Percentiles rank a stretch among this genome's conserved stretches.
Conservation (phyloP, 2,888 invertebrate genomes). For the Agonum fuliginosum region DNA sequence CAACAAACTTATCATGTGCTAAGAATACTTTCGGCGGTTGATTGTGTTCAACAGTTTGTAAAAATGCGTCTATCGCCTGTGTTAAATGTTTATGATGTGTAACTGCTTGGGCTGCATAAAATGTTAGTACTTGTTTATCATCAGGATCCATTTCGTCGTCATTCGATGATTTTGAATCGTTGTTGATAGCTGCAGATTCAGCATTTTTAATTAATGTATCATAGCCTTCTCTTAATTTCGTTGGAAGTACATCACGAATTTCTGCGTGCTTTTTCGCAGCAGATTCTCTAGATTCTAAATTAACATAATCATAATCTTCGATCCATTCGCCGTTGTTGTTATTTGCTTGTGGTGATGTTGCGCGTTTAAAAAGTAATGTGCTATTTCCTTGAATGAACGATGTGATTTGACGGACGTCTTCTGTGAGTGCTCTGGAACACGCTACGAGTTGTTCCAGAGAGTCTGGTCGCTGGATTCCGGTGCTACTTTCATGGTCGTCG, state of each 20-base stretch:
- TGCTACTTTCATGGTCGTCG: constrained; percentile 69
- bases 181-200: constrained; percentile 78
- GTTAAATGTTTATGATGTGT: constrained; percentile 90
- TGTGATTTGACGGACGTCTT: constrained; percentile 91
- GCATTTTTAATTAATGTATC: constrained; percentile 85
- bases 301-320: constrained; percentile 95
- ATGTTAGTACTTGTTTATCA: constrained; percentile 88
- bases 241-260: constrained; percentile 82
- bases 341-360: constrained; percentile 68
- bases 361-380: constrained; percentile 84
- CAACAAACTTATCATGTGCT: constrained; percentile 95
- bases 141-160: constrained; percentile 78
- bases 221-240: constrained; percentile 84
- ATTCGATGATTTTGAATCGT: constrained; percentile 74
- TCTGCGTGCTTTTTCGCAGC: constrained; percentile 83
- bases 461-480: constrained; percentile 77
- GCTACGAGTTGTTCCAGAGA: constrained; percentile 92
- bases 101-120: constrained; percentile 91
- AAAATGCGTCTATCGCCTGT: constrained; percentile 93
- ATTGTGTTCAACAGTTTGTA: constrained; percentile 92
- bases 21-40: constrained; percentile 95
- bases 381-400: constrained; percentile 94
- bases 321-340: constrained; percentile 78
- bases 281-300: constrained; percentile 84
- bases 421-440: constrained; percentile 89